Conservation (phyloP, 1,140 invertebrate genomes). For the Zaprionus ornatus region DNA sequence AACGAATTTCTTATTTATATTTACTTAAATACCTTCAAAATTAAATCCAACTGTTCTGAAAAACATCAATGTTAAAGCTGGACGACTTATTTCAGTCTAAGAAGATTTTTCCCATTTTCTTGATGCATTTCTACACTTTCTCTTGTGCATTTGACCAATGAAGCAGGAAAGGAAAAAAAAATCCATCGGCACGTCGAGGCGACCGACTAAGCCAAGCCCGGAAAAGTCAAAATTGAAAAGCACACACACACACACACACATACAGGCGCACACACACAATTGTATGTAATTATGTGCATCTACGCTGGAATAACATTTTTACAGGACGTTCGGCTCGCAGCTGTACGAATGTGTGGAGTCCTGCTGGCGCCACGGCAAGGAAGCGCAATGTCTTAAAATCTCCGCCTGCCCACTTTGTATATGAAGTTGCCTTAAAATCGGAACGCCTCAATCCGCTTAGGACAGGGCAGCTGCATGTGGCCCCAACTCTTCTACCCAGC, state of each 20-base stretch:
- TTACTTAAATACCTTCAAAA: not conserved
- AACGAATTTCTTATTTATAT: not conserved
- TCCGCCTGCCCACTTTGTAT: not conserved
- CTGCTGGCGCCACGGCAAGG: constrained; percentile 1
- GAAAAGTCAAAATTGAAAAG: constrained; percentile 13
- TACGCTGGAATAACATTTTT: constrained; percentile 10
- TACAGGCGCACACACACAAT: not conserved
- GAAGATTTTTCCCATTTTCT: not conserved
- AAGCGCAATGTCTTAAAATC: constrained; percentile 5
- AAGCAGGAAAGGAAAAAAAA: not conserved
- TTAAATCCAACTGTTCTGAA: not conserved
- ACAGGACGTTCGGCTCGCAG: not conserved
- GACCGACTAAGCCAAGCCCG: not conserved
- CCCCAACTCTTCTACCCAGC: not conserved
- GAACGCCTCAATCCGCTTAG: constrained; percentile 50
- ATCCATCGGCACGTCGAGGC: not conserved
- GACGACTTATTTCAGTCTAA: not conserved
- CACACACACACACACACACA: not conserved
- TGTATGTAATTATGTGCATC: constrained; percentile 3
- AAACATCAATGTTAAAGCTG: no score
- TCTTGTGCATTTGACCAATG: not conserved
- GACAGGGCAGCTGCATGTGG: not conserved
- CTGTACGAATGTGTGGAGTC: not conserved
- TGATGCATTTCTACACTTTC: not conserved
- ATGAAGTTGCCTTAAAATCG: constrained; percentile 27